Evolutionary conservation across 1,140 invertebrate species (phyloP), one percentile per base, ranked within the genome.

Genomic region (Chymomyza costata): DNA sequence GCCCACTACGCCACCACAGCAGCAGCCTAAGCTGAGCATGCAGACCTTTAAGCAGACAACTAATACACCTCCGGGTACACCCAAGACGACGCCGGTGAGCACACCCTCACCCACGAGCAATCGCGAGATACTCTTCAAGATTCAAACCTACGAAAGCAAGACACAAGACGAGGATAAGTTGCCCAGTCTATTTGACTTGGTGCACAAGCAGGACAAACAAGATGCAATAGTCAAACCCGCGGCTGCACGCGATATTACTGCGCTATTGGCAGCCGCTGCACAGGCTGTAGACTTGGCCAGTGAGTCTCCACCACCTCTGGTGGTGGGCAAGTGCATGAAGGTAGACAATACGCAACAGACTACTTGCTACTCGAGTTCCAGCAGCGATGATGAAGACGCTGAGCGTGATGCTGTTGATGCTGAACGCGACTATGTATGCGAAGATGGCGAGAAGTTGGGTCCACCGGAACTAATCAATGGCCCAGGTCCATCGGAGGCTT

Each of bases 101-200:
- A 82, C 82, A 2, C 63, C 66, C 1, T 71, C 71, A 0, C 58
- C 66, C 1, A 73, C 63, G 0, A 62, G 58, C 11, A 80, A 71
- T 44, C 59, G 78, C 1, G 83, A 83, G 25, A 85, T 85, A 17
- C 74, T 63, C 17, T 85, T 85, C 32, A 85, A 84, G 45, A 85
- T 85, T 25, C 83, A 85, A 46, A 85, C 83, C 14, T 85, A 85
- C 31, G 83, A 85, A 43, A 83, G 68, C 41, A 84, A 83, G 18
- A n/a, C 55, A 0, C 52, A 59, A 14, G 69, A 81, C 6, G 68
- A 83, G 38, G 69, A 78, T 10, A 86, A 86, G 65, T 76, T 92
- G 31, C 91, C 91, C 5, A 87, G 91, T 38, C 82, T 92, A 0
- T 91, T 92, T 32, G 90, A 92, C 78, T 89, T 92, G 74, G 89